Evolutionary conservation across 2,888 invertebrate genomes (phyloP).

Genomic region (Agrypnus murinus): DNA sequence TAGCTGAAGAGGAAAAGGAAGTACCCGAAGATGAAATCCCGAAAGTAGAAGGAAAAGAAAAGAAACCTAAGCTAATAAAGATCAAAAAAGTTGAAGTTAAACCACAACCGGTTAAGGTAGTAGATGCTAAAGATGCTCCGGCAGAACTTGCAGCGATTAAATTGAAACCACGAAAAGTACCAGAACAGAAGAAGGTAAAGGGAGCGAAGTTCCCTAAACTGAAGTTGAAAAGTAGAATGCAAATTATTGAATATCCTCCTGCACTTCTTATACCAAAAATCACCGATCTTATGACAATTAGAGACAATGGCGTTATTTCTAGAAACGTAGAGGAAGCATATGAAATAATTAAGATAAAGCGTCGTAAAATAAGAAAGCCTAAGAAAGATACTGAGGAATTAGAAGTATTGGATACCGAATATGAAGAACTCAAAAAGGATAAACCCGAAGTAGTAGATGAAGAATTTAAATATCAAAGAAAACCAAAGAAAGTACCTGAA

Average conservation of each 20-base stretch:
- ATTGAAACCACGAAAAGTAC: conserved; percentile 75
- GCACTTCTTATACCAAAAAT: conserved; percentile 61
- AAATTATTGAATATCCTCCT: conserved; percentile 79
- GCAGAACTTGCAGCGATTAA: conserved; percentile 78
- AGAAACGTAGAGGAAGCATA: conserved; percentile 78
- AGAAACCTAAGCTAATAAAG: conserved; percentile 36
- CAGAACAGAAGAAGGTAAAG: conserved; percentile 66
- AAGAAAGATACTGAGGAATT: conserved; percentile 74
- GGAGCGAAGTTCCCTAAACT: conserved; percentile 70
- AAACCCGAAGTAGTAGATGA: conserved; percentile 62
- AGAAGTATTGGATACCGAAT: conserved; percentile 63
- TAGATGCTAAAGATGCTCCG: conserved; percentile 73
- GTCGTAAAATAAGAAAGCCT: conserved; percentile 69
- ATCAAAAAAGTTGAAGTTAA: conserved; percentile 55
- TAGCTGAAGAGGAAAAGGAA: conserved; percentile 60
- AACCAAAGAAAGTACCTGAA: conserved; percentile 61
- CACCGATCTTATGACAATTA: conserved; percentile 71
- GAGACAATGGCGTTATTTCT: conserved; percentile 80
- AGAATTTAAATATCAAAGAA: conserved; percentile 60
- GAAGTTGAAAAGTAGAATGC: conserved; percentile 71
- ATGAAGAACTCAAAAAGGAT: conserved; percentile 70
- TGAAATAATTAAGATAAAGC: conserved; percentile 75
- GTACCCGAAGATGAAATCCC: not conserved
- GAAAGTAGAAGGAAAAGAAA: conserved; percentile 37
- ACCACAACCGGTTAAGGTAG: conserved; percentile 75